Conservation (phyloP, 2,113 vertebrate genomes). For the Merops nubicus region DNA sequence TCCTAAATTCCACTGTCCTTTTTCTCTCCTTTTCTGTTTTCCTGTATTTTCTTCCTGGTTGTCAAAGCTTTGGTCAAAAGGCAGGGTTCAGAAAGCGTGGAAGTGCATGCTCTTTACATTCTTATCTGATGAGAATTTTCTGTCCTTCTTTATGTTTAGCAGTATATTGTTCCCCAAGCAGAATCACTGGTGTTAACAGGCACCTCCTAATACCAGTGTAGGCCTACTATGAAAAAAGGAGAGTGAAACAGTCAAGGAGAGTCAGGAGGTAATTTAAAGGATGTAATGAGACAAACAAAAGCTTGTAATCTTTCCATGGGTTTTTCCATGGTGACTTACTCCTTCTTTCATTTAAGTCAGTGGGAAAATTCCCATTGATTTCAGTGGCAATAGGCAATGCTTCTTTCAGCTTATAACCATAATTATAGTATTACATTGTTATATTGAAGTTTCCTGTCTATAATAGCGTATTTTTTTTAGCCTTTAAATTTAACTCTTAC, state of each 20-base stretch:
- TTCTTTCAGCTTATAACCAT: not conserved
- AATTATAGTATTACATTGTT: not conserved
- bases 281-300: not conserved
- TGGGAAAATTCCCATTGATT: conserved; percentile 6
- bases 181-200: not conserved
- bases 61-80: not conserved
- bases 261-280: not conserved
- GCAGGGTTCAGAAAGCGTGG: not conserved
- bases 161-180: not conserved
- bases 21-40: not conserved
- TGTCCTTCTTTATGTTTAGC: not conserved
- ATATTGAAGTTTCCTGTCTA: not conserved
- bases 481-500: not conserved
- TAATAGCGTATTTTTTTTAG: not conserved
- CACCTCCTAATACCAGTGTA: not conserved
- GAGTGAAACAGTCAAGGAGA: not conserved
- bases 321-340: conserved; percentile 9
- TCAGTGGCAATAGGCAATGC: not conserved
- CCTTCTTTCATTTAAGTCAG: not conserved
- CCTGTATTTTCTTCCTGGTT: not conserved
- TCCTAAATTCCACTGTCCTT: not conserved
- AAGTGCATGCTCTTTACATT: not conserved
- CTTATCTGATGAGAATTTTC: not conserved
- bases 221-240: not conserved
- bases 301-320: not conserved